Base-by-base conservation (phyloP, 2,797 vertebrate genomes). In the Hippocampus kuda region DNA sequence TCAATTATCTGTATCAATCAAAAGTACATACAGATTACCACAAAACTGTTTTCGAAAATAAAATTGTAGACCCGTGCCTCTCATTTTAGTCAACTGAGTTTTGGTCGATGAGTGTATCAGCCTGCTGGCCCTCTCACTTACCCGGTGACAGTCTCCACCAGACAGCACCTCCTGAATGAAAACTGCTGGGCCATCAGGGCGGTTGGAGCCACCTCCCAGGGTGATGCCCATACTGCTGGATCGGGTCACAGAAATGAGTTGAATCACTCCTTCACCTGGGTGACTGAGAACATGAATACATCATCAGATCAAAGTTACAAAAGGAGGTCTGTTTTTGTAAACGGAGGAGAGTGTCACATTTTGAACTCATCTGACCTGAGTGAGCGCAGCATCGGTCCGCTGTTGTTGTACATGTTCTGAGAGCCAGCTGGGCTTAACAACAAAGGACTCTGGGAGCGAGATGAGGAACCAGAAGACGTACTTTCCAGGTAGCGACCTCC, bases 401-500 rank as follows among this genome's bases (percentile, higher is more conserved):
- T 78, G 75, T 77, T 91, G 30, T 84, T 79, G 85, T 86, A 87
- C n/a, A 85, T 85, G 68, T 87, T 83, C 34, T 92, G 92, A 61
- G 93, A 91, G 8, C 77, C 91, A 27, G 91, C 92, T 0, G 94
- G 93, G 73, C 94, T 96, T 60, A 94, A 79, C 74, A 93, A 69
- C 83, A 93, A 79, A 0, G 94, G 94, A 88, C 94, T 96, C 88
- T 95, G 94, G 9, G 94, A 96, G 66, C 93, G 90, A 0, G 94
- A 95, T 0, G 94, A 96, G 1, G 94, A 96, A 46, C 93, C 94
- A 0, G 94, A 95, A 0, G 94, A 96, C 0, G 92, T 94, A 64
- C 94, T 95, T 26, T 94, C 93, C 86, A 94, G 82, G 79, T 88
- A 93, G 15, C 86, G 83, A 44, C 83, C 75, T 26, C 84, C 86